Evolutionary conservation across 2,113 vertebrate species (phyloP).

Genomic region (Girardinichthys multiradiatus): DNA sequence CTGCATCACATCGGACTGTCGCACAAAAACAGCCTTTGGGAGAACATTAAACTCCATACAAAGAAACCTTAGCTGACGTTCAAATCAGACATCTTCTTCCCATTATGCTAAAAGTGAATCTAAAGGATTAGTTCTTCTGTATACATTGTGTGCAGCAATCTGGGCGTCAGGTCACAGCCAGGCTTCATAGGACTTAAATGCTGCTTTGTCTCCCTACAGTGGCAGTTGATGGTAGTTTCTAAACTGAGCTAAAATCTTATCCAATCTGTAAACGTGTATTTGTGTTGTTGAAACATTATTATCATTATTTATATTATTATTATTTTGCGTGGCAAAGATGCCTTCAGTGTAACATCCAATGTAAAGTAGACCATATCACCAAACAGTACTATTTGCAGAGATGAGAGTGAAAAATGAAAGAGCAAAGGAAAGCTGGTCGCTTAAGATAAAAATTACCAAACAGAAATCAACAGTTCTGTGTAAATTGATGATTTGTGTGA

Average conservation of each 20-base stretch:
- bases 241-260: neutral
- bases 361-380: no score
- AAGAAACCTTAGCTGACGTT: neutral
- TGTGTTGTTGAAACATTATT: neutral
- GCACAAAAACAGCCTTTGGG: neutral
- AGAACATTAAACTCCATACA: neutral
- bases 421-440: neutral
- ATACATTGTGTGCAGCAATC: neutral
- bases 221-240: neutral
- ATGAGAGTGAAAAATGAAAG: neutral
- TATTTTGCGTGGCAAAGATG: no score
- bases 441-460: neutral
- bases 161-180: neutral
- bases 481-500: neutral
- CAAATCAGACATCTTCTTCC: neutral
- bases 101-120: neutral
- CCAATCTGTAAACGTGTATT: neutral
- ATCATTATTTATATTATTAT: neutral
- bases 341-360: no score
- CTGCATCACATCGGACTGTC: neutral
- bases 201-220: constrained; percentile 40
- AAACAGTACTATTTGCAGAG: neutral
- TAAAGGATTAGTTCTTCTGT: neutral
- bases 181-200: neutral
- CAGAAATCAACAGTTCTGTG: neutral